Conservation (phyloP, 2,113 vertebrate species). For the Anser cygnoides region DNA sequence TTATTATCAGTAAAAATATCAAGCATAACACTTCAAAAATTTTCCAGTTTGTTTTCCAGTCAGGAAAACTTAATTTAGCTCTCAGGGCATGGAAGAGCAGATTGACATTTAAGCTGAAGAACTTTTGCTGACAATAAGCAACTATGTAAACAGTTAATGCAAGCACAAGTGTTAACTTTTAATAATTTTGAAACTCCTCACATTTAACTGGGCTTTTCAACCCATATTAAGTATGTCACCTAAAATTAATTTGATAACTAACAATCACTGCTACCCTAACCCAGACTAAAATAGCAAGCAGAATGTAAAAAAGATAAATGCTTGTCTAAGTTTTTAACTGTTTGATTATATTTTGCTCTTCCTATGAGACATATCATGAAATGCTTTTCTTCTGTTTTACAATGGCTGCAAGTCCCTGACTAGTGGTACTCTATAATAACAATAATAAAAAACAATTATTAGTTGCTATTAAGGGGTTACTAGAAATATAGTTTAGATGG, state of each 20-base stretch:
- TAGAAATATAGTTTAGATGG: not conserved
- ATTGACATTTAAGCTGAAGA: not conserved
- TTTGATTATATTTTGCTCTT: not conserved
- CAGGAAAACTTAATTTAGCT: not conserved
- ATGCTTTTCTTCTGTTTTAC: not conserved
- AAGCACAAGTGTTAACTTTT: not conserved
- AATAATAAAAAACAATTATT: not conserved
- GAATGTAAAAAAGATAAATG: not conserved
- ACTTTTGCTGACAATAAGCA: not conserved
- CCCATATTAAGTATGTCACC: not conserved
- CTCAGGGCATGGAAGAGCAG: not conserved
- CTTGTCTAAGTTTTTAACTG: not conserved
- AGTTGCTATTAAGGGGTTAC: not conserved
- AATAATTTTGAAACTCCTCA: not conserved
- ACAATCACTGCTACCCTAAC: too few species aligned
- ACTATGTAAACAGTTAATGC: rapidly evolving
- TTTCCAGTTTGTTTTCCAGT: not conserved
- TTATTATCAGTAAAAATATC: not conserved
- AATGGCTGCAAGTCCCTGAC: not conserved
- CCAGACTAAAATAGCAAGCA: not conserved
- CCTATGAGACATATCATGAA: not conserved
- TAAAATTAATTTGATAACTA: not conserved
- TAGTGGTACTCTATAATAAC: not conserved
- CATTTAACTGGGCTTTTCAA: not conserved
- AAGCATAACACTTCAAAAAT: not conserved